These are phyloP conservation scores for Scaptomyza montana DNA, from an alignment of 1,140 invertebrate genomes.

Conservation along the genomic window DNA sequence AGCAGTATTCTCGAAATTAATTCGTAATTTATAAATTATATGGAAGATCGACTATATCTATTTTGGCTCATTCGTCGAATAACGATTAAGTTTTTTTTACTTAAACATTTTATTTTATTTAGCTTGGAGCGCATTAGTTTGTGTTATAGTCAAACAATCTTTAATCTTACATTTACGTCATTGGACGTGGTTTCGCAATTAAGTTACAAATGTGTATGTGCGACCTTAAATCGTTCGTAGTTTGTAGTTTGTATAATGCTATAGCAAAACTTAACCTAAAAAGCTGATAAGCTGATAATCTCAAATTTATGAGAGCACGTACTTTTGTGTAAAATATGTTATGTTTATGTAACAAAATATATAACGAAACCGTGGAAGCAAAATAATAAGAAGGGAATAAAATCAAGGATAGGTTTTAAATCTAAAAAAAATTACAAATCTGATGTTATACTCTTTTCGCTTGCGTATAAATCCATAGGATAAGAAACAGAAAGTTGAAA, in stretches of 20 bases:
- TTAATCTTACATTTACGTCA: conserved; percentile 17
- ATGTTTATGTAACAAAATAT: not conserved
- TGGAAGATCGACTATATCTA: too few species aligned
- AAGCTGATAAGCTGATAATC: conserved; percentile 16
- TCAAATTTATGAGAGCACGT: not conserved
- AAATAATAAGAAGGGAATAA: not conserved
- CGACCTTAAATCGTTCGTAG: not conserved
- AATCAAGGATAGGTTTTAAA: not conserved
- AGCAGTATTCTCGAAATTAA: too few species aligned
- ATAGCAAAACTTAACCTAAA: not conserved
- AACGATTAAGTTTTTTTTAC: not conserved
- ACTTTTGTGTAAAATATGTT: not conserved
- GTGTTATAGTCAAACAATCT: not conserved
- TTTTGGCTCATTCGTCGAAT: not conserved
- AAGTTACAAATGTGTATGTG: not conserved
- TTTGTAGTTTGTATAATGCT: not conserved
- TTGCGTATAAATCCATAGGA: too few species aligned
- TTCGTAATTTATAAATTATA: too few species aligned
- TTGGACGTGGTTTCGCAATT: not conserved
- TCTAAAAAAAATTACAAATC: not conserved
- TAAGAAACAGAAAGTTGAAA: too few species aligned
- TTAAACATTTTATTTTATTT: not conserved
- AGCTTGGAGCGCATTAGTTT: not conserved
- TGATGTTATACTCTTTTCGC: too few species aligned
- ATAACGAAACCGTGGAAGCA: not conserved